Base-by-base conservation (phyloP, 1,140 invertebrate species). In the Drosophila ohnishii region DNA sequence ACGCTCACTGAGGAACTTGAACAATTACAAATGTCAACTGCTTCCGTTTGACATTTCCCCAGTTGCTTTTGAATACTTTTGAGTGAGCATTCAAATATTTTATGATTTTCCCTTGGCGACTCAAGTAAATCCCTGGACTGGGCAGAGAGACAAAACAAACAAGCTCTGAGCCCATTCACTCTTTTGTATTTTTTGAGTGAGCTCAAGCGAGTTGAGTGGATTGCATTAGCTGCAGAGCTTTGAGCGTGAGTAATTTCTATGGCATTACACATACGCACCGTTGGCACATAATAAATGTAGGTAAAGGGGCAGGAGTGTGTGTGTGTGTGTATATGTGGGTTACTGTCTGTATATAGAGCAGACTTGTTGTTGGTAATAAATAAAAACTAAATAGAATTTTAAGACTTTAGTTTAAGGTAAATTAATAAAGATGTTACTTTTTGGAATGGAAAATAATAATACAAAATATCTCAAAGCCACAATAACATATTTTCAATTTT, bases 281-380 rank as follows among this genome's bases (percentile, higher is more conserved):
- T 78, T 85, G 78, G 74, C 82, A 78, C 71, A 65, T 87, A 76
- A 61, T 45, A 56, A 88, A 87, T 88, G 84, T 87, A 82, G 83
- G 83, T 87, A 76, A 87, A 66, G 73, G 83, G 83, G 37, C 56
- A 56, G 34, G 44, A 42, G 19, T 79, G 28, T 44, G 16, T 4
- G 28, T 44, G 16, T 4, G 58, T 57, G 34, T 65, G 42, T 50
- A 42, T 79, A 34, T 45, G 40, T 75, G 40, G 55, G 40, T 58
- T 40, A 69, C 39, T 72, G 51, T 60, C 56, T 72, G 39, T 72
- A 79, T 79, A 77, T 81, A 61, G 79, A 81, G 34, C 73, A 75
- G 82, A 87, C 82, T 85, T 85, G 83, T 85, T 85, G 82, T 85
- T 85, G 80, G 70, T 34, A 53, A 47, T 11, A 44, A 66, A 65